Base-by-base conservation (phyloP, 2,113 vertebrate genomes). In the Corvus cornix region DNA sequence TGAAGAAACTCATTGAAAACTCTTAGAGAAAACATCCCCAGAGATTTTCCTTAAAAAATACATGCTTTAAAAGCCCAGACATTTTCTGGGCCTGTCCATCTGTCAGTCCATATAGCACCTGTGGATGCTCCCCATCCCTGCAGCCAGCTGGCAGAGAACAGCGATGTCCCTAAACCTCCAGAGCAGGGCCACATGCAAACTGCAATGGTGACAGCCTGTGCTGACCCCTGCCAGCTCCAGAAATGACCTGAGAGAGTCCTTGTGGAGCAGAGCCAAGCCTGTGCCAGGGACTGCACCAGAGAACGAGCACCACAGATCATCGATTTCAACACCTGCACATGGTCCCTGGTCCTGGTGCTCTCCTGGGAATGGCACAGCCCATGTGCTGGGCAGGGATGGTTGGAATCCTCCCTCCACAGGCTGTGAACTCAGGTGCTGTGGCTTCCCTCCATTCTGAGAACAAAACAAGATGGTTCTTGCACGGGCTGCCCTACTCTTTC, bases 291-390 rank as follows among this genome's bases (percentile, higher is more conserved):
- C n/a, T 67, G 75, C 2, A 8, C 19, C 41, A 46, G 15, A 59
- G 23, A 59, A 64, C 0, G 30, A 82, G 39, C 30, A 39, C 39
- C 33, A 63, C 58, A 48, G 18, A 21, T 6, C 49, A 35, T 4
- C 0, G 2, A 33, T 64, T 56, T 31, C 39, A 31, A 18, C 0
- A 0, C 19, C 20, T 2, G 2, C 0, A 1, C 14, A 1, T 1
- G 1, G 18, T 30, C 39, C 49, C 35, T 4, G 6, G 6, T 64
- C 27, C 63, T 33, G 31, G 37, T 7, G 68, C 69, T 4, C 33
- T 51, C 62, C 23, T 6, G 0, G 16, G 22, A 44, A 43, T 7
- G 35, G 24, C 35, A 55, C 3, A 69, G 46, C 24, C 53, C 10
- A 1, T 3, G 10, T 31, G 49, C 52, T 14, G 3, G 49, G 28